A percentile compares a stretch with the other conserved stretches of the same genome.
These are phyloP conservation scores for Lanistes nyassanus DNA, from an alignment of 1,140 invertebrate species.

Conservation along the genomic window DNA sequence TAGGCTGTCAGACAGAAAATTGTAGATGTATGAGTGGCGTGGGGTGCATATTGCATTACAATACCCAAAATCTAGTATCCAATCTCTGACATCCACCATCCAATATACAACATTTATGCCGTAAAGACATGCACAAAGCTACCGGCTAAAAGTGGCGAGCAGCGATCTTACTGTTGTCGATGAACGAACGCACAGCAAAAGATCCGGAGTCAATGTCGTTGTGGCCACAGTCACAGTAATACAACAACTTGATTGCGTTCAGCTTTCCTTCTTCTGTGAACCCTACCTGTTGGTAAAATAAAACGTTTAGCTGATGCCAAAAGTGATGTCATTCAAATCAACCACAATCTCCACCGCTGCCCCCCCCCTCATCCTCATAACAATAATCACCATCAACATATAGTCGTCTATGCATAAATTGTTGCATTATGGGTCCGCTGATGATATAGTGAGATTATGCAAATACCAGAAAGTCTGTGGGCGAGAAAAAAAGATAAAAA, in stretches of 20 bases:
- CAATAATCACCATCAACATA: too few species aligned
- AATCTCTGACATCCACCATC: too few species aligned
- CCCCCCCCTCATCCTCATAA: too few species aligned
- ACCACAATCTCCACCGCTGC: too few species aligned
- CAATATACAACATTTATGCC: too few species aligned
- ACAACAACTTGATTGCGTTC: background rate
- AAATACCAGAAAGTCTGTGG: background rate
- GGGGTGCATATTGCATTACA: too few species aligned
- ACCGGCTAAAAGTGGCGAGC: too few species aligned
- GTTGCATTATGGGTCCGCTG: background rate
- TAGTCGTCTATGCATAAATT: background rate
- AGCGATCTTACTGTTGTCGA: slow-evolving; percentile 16
- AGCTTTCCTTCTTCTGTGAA: slow-evolving; percentile 19
- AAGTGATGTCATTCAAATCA: background rate
- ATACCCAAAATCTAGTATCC: too few species aligned
- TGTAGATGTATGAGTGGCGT: too few species aligned
- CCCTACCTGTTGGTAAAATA: background rate
- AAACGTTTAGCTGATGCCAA: background rate
- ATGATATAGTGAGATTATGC: background rate
- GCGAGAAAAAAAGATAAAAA: slow-evolving; percentile 7
- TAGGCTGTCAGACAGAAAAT: slow-evolving; percentile 40
- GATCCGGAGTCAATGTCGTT: background rate
- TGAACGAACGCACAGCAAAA: background rate
- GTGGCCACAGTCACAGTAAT: slow-evolving; percentile 12
- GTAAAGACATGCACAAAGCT: background rate